Evolutionary conservation across 92 coral and sea anemone genomes (phyloP).

Genomic region (Paramuricea clavata): DNA sequence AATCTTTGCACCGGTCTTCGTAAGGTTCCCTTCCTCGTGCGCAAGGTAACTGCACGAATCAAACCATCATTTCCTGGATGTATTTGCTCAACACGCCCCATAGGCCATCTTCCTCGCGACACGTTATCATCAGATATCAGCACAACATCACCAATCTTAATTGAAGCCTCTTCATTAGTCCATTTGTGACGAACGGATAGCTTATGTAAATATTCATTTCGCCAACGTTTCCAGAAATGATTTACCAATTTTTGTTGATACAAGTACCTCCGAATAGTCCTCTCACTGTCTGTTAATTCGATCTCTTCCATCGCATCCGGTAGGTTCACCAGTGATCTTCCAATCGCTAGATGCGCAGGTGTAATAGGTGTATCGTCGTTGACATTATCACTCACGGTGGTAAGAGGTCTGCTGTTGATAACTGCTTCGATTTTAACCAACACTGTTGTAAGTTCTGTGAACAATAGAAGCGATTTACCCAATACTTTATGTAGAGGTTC

Average conservation of each 20-base stretch:
- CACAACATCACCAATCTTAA: slow-evolving; percentile 43
- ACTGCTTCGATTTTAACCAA: slow-evolving; percentile 34
- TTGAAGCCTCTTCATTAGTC: slow-evolving; percentile 31
- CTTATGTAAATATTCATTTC: no score
- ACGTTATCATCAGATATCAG: slow-evolving; percentile 46
- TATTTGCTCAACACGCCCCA: slow-evolving; percentile 19
- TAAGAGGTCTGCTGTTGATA: slow-evolving; percentile 40
- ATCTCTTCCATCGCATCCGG: slow-evolving; percentile 28
- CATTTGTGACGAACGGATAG: slow-evolving; percentile 58
- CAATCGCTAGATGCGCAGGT: slow-evolving; percentile 60
- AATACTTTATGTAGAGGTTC: slow-evolving; percentile 17
- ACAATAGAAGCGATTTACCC: slow-evolving; percentile 46
- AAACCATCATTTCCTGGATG: slow-evolving; percentile 56
- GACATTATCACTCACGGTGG: slow-evolving; percentile 56
- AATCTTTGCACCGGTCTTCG: neutral
- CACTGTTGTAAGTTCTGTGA: slow-evolving; percentile 39
- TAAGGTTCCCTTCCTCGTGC: neutral
- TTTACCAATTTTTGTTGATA: slow-evolving; percentile 38
- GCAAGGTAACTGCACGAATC: slow-evolving; percentile 28
- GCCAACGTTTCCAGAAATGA: no score
- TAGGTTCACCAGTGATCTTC: slow-evolving; percentile 36
- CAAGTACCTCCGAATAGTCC: slow-evolving; percentile 48
- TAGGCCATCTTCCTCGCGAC: slow-evolving; percentile 32
- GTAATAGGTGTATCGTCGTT: slow-evolving; percentile 52
- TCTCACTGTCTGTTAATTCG: neutral